Percentiles rank a stretch among this genome's conserved stretches.
Evolutionary conservation across 2,888 invertebrate species (phyloP).

Genomic region (Agrotis segetum): DNA sequence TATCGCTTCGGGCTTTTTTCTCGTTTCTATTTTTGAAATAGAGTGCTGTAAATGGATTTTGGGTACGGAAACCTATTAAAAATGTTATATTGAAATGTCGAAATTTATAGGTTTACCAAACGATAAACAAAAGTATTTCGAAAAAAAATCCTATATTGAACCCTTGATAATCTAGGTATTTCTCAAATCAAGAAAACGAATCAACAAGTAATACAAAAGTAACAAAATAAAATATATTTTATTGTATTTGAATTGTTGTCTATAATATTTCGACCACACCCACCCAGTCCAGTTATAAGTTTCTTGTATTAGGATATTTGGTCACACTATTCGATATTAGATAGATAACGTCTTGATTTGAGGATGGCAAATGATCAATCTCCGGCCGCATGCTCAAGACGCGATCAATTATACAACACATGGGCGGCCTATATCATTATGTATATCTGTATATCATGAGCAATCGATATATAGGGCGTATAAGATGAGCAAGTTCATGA

Average conservation of each 20-base stretch:
- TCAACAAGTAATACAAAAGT: too few species aligned
- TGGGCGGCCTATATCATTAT: slow-evolving; percentile 21
- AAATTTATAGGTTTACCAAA: neutral
- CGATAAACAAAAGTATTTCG: neutral
- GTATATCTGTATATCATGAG: neutral
- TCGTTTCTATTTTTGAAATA: slow-evolving; percentile 56
- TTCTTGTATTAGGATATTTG: slow-evolving; percentile 31
- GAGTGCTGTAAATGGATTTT: slow-evolving; percentile 52
- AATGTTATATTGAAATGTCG: slow-evolving; percentile 29
- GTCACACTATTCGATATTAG: slow-evolving; percentile 17
- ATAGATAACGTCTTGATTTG: slow-evolving; percentile 43
- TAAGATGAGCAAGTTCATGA: neutral
- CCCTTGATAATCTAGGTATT: neutral
- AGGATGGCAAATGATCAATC: slow-evolving; percentile 79
- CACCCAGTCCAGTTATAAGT: slow-evolving; percentile 3
- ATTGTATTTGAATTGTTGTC: neutral
- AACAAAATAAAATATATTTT: neutral
- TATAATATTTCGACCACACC: neutral
- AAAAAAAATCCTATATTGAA: too few species aligned
- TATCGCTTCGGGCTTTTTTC: slow-evolving; percentile 73
- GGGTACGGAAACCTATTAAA: slow-evolving; percentile 28
- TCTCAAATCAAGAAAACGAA: neutral
- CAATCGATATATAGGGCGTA: slow-evolving; percentile 31
- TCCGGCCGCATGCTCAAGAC: slow-evolving; percentile 79
- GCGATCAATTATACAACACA: slow-evolving; percentile 74